Evolutionary conservation across 2,797 vertebrate genomes (phyloP).

Genomic region (Anas flavirostris): DNA sequence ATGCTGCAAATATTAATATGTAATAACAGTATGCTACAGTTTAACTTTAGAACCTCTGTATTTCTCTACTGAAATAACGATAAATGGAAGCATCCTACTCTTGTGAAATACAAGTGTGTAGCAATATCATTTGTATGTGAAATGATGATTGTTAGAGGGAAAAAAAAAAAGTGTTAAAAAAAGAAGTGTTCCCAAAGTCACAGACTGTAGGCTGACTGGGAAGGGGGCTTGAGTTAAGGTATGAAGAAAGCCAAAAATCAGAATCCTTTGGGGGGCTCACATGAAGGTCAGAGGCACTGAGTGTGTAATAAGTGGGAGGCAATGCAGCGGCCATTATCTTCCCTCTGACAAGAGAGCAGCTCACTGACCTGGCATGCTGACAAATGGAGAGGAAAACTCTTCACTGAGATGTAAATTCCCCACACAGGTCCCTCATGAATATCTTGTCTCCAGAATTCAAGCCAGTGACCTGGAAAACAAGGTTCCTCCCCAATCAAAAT

Average conservation of each 20-base stretch:
- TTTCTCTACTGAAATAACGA: not conserved
- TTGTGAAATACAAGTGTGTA: not conserved
- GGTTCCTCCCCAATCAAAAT: constrained; percentile 88
- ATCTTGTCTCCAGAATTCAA: constrained; percentile 86
- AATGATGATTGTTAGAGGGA: not conserved
- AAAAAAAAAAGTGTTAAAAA: not conserved
- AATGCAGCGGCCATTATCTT: constrained; percentile 88
- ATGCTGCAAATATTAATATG: not conserved
- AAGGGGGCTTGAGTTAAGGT: constrained; percentile 49
- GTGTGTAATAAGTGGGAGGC: constrained; percentile 90
- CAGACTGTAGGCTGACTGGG: constrained; percentile 31
- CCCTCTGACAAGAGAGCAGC: constrained; percentile 83
- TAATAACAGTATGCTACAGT: not conserved
- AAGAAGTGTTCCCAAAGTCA: not conserved
- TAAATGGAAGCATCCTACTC: not conserved
- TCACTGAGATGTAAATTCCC: constrained; percentile 91
- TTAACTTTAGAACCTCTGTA: not conserved
- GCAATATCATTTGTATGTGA: not conserved
- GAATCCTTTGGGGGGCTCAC: constrained; percentile 80
- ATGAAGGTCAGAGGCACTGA: constrained; percentile 92
- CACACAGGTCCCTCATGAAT: constrained; percentile 85
- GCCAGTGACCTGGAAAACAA: constrained; percentile 88
- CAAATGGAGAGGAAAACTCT: constrained; percentile 97
- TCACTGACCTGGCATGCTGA: constrained; percentile 92
- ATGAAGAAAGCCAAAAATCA: constrained; percentile 71